Evolutionary conservation across 2,113 vertebrate species (phyloP).

Genomic region (Nothoprocta pentlandii): DNA sequence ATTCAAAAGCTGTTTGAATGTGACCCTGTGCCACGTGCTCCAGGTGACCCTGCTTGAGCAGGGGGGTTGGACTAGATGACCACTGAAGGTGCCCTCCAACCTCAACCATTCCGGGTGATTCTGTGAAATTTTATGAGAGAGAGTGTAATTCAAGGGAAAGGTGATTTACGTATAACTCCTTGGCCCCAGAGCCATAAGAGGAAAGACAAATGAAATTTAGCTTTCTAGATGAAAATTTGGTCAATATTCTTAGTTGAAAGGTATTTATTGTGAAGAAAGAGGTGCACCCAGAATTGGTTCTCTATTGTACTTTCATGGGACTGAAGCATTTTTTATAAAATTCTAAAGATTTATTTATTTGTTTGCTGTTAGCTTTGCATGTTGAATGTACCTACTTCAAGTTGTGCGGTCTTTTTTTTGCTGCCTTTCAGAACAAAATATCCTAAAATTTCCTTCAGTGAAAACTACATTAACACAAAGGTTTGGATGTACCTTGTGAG

Average conservation of each 20-base stretch:
- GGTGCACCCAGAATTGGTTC: neutral
- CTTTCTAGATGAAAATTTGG: neutral
- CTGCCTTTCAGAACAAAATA: neutral
- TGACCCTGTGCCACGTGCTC: neutral
- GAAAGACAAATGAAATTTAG: neutral
- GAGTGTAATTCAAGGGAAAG: neutral
- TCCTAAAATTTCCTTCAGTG: neutral
- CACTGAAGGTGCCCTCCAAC: neutral
- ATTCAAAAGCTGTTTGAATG: neutral
- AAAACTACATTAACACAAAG: neutral
- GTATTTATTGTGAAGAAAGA: too few relatives aligned
- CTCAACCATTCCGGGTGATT: neutral
- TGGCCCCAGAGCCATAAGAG: neutral
- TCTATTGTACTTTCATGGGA: neutral
- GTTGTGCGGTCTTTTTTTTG: neutral
- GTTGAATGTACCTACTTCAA: neutral
- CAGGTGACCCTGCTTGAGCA: neutral
- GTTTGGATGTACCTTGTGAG: neutral
- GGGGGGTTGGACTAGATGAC: neutral
- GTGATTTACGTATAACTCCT: neutral
- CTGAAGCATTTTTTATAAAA: neutral
- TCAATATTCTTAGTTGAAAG: neutral
- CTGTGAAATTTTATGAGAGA: neutral
- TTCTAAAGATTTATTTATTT: neutral
- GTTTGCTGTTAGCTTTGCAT: neutral